These are phyloP conservation scores for Patella pellucida DNA, from an alignment of 2,888 invertebrate species.

Conservation along the genomic window DNA sequence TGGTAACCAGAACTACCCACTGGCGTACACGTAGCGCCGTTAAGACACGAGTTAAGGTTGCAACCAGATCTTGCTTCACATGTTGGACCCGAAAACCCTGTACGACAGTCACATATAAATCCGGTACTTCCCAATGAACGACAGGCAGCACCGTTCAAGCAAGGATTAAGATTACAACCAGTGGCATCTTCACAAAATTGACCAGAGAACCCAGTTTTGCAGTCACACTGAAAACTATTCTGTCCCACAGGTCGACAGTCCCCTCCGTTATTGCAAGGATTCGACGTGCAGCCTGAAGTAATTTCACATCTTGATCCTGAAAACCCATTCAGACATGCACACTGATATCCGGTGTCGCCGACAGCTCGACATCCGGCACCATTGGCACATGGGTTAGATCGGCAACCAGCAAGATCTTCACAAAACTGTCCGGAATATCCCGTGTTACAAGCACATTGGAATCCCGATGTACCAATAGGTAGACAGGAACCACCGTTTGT, in stretches of 20 bases:
- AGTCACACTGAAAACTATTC: slow-evolving; percentile 13
- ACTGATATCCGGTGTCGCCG: background rate
- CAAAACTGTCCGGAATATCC: slow-evolving; percentile 18
- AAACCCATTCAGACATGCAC: slow-evolving; percentile 8
- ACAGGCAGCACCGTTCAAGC: background rate
- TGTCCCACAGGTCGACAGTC: background rate
- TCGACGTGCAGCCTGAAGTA: slow-evolving; percentile 11
- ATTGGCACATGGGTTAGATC: slow-evolving; percentile 8
- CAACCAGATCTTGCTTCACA: slow-evolving; percentile 14
- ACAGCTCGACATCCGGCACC: background rate
- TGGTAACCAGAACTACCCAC: background rate
- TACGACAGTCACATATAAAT: slow-evolving; percentile 15
- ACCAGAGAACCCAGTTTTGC: slow-evolving; percentile 11
- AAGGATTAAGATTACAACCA: background rate
- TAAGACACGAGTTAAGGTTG: background rate
- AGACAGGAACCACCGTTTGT: slow-evolving; percentile 9
- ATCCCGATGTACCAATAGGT: background rate
- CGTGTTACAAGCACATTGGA: slow-evolving; percentile 2
- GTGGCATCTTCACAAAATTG: slow-evolving; percentile 1
- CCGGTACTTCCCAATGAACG: background rate
- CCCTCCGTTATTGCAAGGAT: slow-evolving; percentile 16
- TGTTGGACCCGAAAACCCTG: slow-evolving; percentile 16
- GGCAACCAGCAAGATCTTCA: background rate
- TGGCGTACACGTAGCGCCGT: background rate
- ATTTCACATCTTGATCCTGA: slow-evolving; percentile 12